These are phyloP conservation scores for Platerodrilus igneus DNA, from an alignment of 2,888 invertebrate genomes.

Conservation along the genomic window DNA sequence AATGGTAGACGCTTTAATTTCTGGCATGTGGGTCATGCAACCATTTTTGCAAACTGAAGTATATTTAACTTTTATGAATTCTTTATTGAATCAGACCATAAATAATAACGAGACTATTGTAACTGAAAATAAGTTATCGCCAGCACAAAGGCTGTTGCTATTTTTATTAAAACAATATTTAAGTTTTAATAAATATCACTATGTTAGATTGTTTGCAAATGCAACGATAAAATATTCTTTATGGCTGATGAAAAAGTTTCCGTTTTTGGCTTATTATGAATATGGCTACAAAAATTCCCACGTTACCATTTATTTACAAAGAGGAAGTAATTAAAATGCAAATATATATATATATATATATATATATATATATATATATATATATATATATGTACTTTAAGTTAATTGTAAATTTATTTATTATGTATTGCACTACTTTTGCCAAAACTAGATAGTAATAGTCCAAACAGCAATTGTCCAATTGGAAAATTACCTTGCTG, in stretches of 20 bases:
- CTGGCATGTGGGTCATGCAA: constrained; percentile 66
- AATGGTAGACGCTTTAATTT: constrained; percentile 60
- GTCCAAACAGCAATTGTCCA: too few relatives aligned
- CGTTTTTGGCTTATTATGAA: constrained; percentile 62
- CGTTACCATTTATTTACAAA: constrained; percentile 49
- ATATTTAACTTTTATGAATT: constrained; percentile 49
- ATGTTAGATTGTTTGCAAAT: constrained; percentile 9
- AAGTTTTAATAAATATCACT: constrained; percentile 7
- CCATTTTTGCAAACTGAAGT: constrained; percentile 57
- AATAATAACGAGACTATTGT: constrained; percentile 14
- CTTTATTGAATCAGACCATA: constrained; percentile 18
- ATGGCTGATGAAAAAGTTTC: constrained; percentile 62
- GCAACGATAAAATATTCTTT: constrained; percentile 55
- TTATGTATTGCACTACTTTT: too few relatives aligned
- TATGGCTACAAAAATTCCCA: constrained; percentile 60
- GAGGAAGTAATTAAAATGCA: constrained; percentile 3
- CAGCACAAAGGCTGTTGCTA: constrained; percentile 2
- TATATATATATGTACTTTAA: too few relatives aligned
- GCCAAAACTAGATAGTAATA: too few relatives aligned
- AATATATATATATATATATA: too few relatives aligned
- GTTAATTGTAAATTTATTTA: too few relatives aligned
- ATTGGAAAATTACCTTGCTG: too few relatives aligned
- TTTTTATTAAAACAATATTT: constrained; percentile 2
- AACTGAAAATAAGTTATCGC: constrained; percentile 3
- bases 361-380: too few relatives aligned